These are phyloP conservation scores for Dendropsophus ebraccatus DNA, from an alignment of 2,113 vertebrate species.

Conservation along the genomic window DNA sequence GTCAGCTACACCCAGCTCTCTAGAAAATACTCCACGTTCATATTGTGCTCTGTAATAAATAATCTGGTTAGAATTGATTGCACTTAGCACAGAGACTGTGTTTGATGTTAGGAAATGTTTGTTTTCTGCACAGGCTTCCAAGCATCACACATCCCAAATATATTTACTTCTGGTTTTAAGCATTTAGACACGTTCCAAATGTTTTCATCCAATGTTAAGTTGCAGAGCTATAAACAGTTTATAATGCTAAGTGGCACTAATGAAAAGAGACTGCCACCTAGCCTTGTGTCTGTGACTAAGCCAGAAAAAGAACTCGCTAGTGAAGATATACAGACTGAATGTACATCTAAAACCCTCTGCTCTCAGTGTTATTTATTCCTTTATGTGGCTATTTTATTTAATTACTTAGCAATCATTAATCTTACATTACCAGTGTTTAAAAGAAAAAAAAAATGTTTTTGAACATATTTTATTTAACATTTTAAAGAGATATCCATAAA, in stretches of 20 bases:
- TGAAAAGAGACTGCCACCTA: conserved; percentile 14
- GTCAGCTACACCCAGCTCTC: neutral
- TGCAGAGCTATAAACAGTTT: conserved; percentile 13
- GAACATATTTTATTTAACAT: neutral
- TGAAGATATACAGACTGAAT: neutral
- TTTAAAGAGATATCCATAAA: neutral
- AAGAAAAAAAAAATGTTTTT: neutral
- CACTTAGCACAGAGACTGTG: neutral
- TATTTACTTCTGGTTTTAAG: conserved; percentile 26
- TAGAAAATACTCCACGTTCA: neutral
- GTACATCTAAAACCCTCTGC: neutral
- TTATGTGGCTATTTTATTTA: neutral
- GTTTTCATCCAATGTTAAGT: conserved; percentile 10
- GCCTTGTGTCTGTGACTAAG: neutral
- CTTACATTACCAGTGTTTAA: neutral
- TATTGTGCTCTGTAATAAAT: conserved; percentile 10
- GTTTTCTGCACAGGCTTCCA: conserved; percentile 2
- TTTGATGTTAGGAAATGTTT: conserved; percentile 17
- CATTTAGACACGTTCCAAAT: conserved; percentile 20
- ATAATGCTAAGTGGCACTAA: conserved; percentile 30
- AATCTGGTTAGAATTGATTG: conserved; percentile 5
- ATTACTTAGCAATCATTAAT: neutral
- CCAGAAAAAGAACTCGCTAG: neutral
- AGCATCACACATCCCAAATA: conserved; percentile 14
- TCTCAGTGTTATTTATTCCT: neutral